Evolutionary conservation across 2,888 invertebrate species (phyloP), one percentile per base, ranked within the genome.

Genomic region (Cyaniris semiargus): DNA sequence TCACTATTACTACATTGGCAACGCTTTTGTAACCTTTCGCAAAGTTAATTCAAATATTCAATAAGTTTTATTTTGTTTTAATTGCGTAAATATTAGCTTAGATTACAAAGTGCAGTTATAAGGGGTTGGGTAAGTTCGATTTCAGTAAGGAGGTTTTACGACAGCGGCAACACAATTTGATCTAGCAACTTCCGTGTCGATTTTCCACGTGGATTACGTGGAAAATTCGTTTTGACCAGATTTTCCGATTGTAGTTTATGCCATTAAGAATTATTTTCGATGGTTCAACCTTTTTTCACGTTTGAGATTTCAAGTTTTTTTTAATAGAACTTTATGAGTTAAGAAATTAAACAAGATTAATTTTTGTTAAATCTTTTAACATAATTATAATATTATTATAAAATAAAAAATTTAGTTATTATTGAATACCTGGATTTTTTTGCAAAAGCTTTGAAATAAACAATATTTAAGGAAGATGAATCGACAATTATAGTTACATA

Each of bases 61-160:
- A 53, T 74, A 74, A 53, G 48, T 74, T 74, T 74, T 53, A 74
- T 74, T 74, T 74, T 74, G 74, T 74, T 27, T 53, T 74, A 74
- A 74, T 74, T 74, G 74, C 74, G 74, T 23, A 74, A 74, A 74
- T 74, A 27, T 74, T 74, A 53, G 18, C 27, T 74, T 53, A 18
- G 23, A 53, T 74, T 53, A 53, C 74, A 74, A 74, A 66, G 23
- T 66, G 21, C 66, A 27, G 66, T 66, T 66, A 66, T 27, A 66
- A 23, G 66, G 66, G 66, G 66, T 66, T 66, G 66, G 18, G 66
- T 66, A 66, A 66, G 66, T 27, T 6, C 27, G 66, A 66, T 66
- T 66, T 66, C 66, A 18, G 66, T 66, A 66, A 23, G 23, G 60
- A 23, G 60, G 66, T 66, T 66, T 66, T 66, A 66, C 66, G 15